Evolutionary conservation across 2,113 vertebrate species (phyloP), one percentile per base, ranked within the genome.

Genomic region (Onychostoma macrolepis): DNA sequence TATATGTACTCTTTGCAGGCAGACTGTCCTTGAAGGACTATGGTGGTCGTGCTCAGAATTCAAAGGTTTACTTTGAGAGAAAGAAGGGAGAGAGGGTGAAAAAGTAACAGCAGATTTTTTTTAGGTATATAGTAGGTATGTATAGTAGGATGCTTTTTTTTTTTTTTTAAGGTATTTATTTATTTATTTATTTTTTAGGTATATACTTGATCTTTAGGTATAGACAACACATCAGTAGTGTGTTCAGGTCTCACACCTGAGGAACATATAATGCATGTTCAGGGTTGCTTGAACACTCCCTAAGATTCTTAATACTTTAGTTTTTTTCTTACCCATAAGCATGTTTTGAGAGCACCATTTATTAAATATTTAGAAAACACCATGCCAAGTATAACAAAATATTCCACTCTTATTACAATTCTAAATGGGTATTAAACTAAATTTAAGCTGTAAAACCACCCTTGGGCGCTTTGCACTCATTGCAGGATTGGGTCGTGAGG

Each of bases 1-100:
- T 89, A 89, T 85, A 87, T 88, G 88, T 90, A 88, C 72, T 86
- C 77, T 69, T 72, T 72, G 76, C 56, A 80, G 84, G 77, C 53
- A 38, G 41, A 75, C 63, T 81, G 78, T 87, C 65, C 82, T 87
- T 88, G 86, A 86, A 74, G 75, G 80, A 85, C 79, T 86, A 15
- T 30, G 33, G 26, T 63, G 63, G 82, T 77, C 65, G 72, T 83
- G 88, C 82, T 63, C 67, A 38, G 67, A 85, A 85, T 85, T 76
- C 17, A 86, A 79, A 85, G 38, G 72, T 78, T 84, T 80, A n/a
- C 43, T 85, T 85, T 33, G 12, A 72, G 56, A 65, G 13, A 78
- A n/a, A 30, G 28, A 65, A 45, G 26, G 69, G 48, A 45, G 69
- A 45, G 4, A 72, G 28, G 21, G 43, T n/a, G 12, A 36, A 75